A percentile compares a stretch with the other conserved stretches of the same genome.
phyloP scores from a whole-genome alignment of 2,113 vertebrate genomes.

The Phodopus roborovskii region DNA sequence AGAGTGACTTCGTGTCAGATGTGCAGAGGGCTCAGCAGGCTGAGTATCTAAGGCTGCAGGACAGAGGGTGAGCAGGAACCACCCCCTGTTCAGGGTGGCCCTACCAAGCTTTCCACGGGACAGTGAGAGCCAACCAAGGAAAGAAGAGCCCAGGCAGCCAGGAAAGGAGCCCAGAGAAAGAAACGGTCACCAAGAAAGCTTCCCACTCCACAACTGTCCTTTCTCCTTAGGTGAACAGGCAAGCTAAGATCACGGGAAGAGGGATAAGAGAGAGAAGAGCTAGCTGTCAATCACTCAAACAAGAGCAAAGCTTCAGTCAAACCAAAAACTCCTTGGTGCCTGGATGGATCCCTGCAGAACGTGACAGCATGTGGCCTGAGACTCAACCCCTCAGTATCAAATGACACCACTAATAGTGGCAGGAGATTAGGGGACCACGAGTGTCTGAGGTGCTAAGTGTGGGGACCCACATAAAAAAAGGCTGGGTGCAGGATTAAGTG shows the following conservation, averaged over 20 bases:
- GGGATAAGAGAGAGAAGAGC: background rate
- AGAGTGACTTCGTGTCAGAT: background rate
- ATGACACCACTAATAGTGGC: background rate
- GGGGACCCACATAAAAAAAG: background rate
- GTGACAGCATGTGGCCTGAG: rapidly evolving
- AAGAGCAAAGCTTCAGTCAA: too few species aligned
- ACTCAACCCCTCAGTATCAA: background rate
- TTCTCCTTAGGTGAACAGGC: background rate
- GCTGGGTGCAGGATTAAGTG: background rate
- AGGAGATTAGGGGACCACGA: background rate
- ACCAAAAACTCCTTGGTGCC: rapidly evolving
- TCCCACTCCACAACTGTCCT: background rate
- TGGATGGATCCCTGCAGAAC: rapidly evolving
- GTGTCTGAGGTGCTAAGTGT: too few species aligned
- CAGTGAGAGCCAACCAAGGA: too few species aligned
- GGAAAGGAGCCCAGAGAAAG: background rate
- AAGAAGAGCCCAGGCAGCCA: background rate
- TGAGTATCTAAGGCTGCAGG: background rate
- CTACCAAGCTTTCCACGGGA: background rate
- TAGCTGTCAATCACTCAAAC: background rate
- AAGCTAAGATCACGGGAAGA: background rate
- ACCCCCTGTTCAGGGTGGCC: rapidly evolving
- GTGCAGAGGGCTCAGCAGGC: rapidly evolving
- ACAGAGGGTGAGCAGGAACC: background rate
- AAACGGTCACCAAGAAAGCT: background rate